phyloP scores from a whole-genome alignment of 2,888 invertebrate genomes.

The Clostera curtula region DNA sequence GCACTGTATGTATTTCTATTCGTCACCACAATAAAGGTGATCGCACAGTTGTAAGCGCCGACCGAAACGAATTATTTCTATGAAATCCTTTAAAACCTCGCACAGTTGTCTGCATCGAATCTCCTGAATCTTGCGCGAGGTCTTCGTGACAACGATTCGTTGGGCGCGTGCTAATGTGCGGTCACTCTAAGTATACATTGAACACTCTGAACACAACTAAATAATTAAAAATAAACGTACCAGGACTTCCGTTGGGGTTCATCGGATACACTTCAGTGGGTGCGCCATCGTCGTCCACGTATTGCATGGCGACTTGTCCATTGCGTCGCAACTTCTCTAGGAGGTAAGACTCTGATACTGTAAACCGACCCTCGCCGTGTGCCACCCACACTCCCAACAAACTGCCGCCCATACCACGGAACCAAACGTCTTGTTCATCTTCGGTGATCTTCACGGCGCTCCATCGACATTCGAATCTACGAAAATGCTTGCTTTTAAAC shows the following conservation, averaged over 20 bases:
- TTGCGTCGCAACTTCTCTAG: conserved; percentile 65
- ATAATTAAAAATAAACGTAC: conserved; percentile 58
- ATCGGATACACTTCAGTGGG: conserved; percentile 91
- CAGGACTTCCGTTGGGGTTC: conserved; percentile 94
- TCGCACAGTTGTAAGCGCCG: too few species aligned
- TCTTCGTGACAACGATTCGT: too few species aligned
- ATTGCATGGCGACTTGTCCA: conserved; percentile 85
- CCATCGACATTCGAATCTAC: conserved; percentile 82
- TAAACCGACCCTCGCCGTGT: conserved; percentile 94
- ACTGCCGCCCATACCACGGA: conserved; percentile 90
- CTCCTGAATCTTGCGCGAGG: too few species aligned
- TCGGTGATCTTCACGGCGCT: conserved; percentile 83
- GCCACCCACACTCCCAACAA: conserved; percentile 97
- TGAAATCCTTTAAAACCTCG: too few species aligned
- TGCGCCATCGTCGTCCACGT: conserved; percentile 85
- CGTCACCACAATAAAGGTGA: too few species aligned
- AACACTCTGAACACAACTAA: too few species aligned
- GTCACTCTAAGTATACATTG: too few species aligned
- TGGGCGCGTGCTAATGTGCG: too few species aligned
- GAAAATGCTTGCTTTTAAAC: too few species aligned
- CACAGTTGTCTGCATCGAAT: too few species aligned
- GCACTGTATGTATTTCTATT: too few species aligned
- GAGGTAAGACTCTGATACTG: conserved; percentile 66
- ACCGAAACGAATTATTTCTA: too few species aligned
- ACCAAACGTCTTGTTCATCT: conserved; percentile 83